Percentiles rank a stretch among this genome's conserved stretches.
Evolutionary conservation across 2,113 vertebrate species (phyloP).

Genomic region (Meles meles): DNA sequence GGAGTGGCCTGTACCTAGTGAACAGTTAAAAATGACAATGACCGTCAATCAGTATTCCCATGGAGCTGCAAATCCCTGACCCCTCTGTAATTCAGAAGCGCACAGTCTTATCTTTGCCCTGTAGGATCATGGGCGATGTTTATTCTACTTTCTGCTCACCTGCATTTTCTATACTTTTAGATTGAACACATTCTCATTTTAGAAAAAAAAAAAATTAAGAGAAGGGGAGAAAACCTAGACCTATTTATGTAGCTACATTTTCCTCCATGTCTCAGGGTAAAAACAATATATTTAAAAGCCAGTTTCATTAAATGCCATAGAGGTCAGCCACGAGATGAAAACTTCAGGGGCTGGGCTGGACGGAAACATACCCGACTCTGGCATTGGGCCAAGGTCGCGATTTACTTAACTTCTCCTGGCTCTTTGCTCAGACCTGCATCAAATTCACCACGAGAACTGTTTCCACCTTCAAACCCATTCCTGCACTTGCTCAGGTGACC

Average conservation of each 20-base stretch:
- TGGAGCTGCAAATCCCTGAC: not conserved
- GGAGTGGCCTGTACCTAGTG: not conserved
- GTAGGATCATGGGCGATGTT: not conserved
- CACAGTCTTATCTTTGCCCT: not conserved
- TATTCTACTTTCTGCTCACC: not conserved
- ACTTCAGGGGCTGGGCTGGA: not conserved
- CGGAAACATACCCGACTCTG: accelerated
- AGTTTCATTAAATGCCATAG: not conserved
- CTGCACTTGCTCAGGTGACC: not conserved
- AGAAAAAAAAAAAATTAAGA: not conserved
- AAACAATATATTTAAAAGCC: conserved; percentile 7
- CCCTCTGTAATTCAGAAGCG: not conserved
- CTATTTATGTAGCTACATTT: not conserved
- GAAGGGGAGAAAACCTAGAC: not conserved
- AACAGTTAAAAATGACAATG: not conserved
- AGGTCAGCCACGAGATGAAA: not conserved
- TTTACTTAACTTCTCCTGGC: not conserved
- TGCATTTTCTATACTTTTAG: not conserved
- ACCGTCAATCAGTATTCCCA: not conserved
- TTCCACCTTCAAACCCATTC: not conserved
- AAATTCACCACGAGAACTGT: not conserved
- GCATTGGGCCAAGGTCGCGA: not conserved
- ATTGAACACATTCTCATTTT: not conserved
- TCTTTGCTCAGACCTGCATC: not conserved
- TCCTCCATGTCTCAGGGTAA: not conserved